These are phyloP conservation scores for Zapornia atra DNA, from an alignment of 2,113 vertebrate genomes.

Conservation along the genomic window DNA sequence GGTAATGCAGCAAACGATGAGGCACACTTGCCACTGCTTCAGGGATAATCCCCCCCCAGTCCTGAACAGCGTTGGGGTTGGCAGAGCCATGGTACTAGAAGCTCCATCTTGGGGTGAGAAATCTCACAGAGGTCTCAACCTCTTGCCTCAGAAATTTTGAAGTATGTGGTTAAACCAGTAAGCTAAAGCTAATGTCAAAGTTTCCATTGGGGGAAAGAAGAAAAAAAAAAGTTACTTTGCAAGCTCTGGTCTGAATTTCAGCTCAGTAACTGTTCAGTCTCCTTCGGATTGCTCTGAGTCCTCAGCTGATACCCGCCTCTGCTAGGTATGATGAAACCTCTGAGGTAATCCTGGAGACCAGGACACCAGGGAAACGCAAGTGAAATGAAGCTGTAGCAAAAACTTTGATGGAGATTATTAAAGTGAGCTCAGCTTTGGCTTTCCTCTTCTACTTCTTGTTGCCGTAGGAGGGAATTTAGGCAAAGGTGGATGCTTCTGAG, in stretches of 20 bases:
- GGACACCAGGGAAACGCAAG: neutral
- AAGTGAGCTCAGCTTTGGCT: neutral
- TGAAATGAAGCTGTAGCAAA: neutral
- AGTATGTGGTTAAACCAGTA: neutral
- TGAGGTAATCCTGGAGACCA: neutral
- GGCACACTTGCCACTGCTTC: neutral
- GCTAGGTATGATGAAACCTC: neutral
- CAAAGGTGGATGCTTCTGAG: neutral
- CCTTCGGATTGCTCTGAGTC: neutral
- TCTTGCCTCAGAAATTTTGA: neutral
- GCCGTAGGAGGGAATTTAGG: neutral
- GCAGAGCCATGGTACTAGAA: neutral
- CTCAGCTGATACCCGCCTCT: neutral
- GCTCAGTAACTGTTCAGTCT: neutral
- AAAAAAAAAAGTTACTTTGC: neutral
- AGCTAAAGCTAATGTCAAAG: neutral
- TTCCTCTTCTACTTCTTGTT: neutral
- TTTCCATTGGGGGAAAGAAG: conserved; percentile 9
- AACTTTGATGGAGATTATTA: neutral
- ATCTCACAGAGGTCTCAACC: neutral
- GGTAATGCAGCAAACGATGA: neutral
- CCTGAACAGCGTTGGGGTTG: neutral
- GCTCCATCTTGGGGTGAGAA: neutral
- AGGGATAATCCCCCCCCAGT: neutral
- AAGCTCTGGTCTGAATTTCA: neutral